A percentile compares a stretch with the other conserved stretches of the same genome.
These are phyloP conservation scores for Andricus quercusramuli DNA, from an alignment of 2,888 invertebrate genomes.

Conservation along the genomic window DNA sequence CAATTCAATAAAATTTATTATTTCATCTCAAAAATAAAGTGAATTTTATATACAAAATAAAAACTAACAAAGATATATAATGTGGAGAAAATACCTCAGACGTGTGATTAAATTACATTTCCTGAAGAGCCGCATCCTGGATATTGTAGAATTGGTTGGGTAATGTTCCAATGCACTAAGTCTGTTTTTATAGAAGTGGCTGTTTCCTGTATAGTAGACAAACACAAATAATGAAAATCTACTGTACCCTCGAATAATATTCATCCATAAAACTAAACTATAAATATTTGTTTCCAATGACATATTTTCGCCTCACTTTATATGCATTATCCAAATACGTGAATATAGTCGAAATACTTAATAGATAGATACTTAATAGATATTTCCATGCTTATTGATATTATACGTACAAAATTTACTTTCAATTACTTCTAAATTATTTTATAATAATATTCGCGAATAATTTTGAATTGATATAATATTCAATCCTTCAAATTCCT, in stretches of 20 bases:
- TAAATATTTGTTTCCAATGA: neutral
- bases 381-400: neutral
- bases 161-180: constrained; percentile 39
- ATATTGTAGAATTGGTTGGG: constrained; percentile 13
- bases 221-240: constrained; percentile 1
- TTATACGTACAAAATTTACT: neutral
- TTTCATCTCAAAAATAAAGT: neutral
- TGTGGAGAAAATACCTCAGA: neutral
- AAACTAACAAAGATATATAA: neutral
- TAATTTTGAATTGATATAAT: neutral
- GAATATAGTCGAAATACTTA: neutral
- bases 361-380: neutral
- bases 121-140: neutral
- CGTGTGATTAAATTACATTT: constrained; percentile 33
- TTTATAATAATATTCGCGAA: neutral
- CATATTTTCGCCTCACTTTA: neutral
- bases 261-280: neutral
- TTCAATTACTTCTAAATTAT: neutral
- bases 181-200: constrained; percentile 8
- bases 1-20: neutral
- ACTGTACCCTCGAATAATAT: neutral
- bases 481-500: constrained; percentile 2
- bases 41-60: neutral
- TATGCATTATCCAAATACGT: neutral
- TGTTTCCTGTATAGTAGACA: constrained; percentile 19